Conservation (phyloP, 2,797 vertebrate species). For the Australoheros facetus region DNA sequence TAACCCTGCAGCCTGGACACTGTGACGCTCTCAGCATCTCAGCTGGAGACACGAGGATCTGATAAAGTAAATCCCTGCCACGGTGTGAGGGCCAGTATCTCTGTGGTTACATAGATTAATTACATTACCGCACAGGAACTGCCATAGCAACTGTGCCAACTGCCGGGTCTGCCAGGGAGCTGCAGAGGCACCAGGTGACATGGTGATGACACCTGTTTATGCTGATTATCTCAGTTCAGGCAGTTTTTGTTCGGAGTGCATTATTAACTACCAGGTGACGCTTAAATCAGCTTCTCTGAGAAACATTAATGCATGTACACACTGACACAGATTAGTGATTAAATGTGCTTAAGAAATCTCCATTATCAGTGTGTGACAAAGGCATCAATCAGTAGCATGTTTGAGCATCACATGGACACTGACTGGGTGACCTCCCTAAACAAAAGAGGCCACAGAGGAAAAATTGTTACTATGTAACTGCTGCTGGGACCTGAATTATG, state of each 20-base stretch:
- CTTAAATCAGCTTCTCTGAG: background rate
- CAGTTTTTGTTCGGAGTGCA: constrained; percentile 37
- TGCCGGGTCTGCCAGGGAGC: constrained; percentile 59
- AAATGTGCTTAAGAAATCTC: background rate
- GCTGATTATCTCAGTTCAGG: constrained; percentile 36
- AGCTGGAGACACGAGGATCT: constrained; percentile 37
- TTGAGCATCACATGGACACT: background rate
- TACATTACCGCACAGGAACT: constrained; percentile 62
- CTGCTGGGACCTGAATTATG: background rate
- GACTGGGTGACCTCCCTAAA: background rate
- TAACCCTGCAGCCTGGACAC: constrained; percentile 9
- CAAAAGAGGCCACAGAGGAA: background rate
- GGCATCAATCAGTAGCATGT: background rate
- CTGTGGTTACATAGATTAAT: constrained; percentile 77
- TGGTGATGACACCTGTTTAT: constrained; percentile 56
- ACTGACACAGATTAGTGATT: background rate
- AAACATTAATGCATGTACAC: background rate
- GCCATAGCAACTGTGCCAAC: constrained; percentile 75
- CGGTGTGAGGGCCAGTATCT: constrained; percentile 60
- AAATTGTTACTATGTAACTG: background rate
- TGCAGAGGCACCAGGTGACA: constrained; percentile 42
- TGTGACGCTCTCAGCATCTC: constrained; percentile 31
- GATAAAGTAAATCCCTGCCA: constrained; percentile 37
- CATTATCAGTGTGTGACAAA: background rate
- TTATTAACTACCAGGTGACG: constrained; percentile 24